phyloP scores from a whole-genome alignment of 2,113 vertebrate species.

The Heloderma charlesbogerti region DNA sequence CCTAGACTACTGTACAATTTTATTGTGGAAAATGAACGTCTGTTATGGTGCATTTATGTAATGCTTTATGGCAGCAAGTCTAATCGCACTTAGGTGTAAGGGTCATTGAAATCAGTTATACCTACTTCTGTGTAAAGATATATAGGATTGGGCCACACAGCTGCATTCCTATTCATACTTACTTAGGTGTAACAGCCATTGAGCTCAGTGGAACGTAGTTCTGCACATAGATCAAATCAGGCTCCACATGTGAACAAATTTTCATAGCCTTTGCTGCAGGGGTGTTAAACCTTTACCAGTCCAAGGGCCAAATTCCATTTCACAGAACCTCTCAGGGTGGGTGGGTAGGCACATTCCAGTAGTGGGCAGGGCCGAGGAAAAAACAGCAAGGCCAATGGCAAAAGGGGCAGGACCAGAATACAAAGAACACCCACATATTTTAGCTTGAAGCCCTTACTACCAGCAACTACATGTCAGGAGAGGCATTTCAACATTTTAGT shows the following conservation, averaged over 20 bases:
- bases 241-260: neutral
- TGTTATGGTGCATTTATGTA: neutral
- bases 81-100: constrained; percentile 25
- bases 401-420: too few species aligned
- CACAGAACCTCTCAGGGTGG: too few species aligned
- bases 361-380: too few species aligned
- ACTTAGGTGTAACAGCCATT: neutral
- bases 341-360: too few species aligned
- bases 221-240: neutral
- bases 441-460: too few species aligned
- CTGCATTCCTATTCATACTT: neutral
- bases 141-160: neutral
- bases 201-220: too few species aligned
- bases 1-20: neutral
- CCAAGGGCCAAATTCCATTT: too few species aligned
- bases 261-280: neutral
- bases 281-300: too few species aligned
- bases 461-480: too few species aligned
- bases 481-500: too few species aligned
- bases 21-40: neutral
- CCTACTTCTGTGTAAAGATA: neutral
- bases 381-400: too few species aligned
- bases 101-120: neutral
- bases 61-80: neutral
- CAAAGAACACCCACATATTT: too few species aligned